Evolutionary conservation across 2,888 invertebrate genomes (phyloP), one percentile per base, ranked within the genome.

Genomic region (Tenthredo mesomela): DNA sequence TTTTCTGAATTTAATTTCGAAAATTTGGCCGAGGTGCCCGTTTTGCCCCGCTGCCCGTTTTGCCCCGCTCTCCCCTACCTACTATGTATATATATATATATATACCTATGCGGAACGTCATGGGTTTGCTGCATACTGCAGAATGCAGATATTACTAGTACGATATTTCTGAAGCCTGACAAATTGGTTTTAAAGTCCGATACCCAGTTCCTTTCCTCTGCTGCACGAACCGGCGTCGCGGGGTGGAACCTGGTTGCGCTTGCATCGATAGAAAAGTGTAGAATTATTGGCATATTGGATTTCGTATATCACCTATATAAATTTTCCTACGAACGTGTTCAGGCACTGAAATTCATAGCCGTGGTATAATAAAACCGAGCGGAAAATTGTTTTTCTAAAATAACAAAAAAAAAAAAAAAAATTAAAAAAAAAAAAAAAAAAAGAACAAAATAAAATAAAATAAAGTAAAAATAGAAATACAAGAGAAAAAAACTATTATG

Each of bases 251-350:
- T 1, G 21, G 12, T 10, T 18, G 50, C 54, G 58, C 61, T 61
- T 18, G 40, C 40, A 61, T 58, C 15, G 58, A 80, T 80, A 61
- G 61, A 80, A 77, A 80, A 80, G 58, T 21, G 40, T 61, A 25
- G 61, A 80, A 80, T 80, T 80, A 80, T 80, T 61, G 58, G 80
- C 58, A 80, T 58, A 61, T 80, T 61, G 80, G 37, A 40, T 58
- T 61, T 40, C 80, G 61, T 80, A 61, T 61, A 40, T 21, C 25
- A 77, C 15, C 12, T 29, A 9, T 29, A n/a, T 21, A 61, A 6
- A 61, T 21, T 15, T 12, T 25, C 12, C 50, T 18, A 29, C 29
- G 0, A n/a, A 25, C 6, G 12, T n/a, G 12, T 47, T 47, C 33
- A 1, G 10, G 37, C 25, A 71, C 47, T 33, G 54, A 29, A 29